Base-by-base conservation (phyloP, 2,888 invertebrate species). In the Agapetus fuscipes region DNA sequence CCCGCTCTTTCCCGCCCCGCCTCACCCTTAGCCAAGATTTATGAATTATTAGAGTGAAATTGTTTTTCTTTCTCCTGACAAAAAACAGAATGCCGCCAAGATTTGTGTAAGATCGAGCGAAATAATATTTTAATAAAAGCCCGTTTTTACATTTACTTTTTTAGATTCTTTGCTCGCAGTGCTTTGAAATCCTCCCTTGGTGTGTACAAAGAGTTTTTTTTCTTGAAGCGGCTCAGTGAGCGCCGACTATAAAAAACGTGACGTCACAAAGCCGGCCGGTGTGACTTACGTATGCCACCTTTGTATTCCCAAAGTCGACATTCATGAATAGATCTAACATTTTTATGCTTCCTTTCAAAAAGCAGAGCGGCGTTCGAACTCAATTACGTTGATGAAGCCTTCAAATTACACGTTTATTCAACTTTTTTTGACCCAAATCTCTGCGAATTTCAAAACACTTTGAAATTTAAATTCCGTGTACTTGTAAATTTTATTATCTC, bases 111-210 rank as follows among this genome's bases (percentile, higher is more conserved):
- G 33, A 37, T 39, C 20, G 29, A 26, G 25, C 26, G 36, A 36
- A 45, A 39, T 41, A 45, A 41, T 41, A 45, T 45, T 45, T 41
- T 41, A 44, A 37, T 40, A 37, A 42, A 44, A 38, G 33, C 38
- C 34, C 20, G 35, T 31, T 31, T 31, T 40, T 29, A 17, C 17
- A 12, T 17, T 17, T 30, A 15, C 20, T 36, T 29, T 29, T 28
- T 33, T 27, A 14, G 31, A 26, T 14, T 20, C 29, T 29, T 41
- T 32, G 31, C 32, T 29, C 16, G 28, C 14, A 37, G 16, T 26
- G 10, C 28, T 37, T 39, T 30, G 25, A 34, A 39, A 16, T 35
- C 20, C 17, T 24, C 34, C 13, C n/a, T n/a, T n/a, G n/a, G n/a
- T n/a, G 2, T 13, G 24, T 13, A 24, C 24, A 34, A 26, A 12